Evolutionary conservation across 2,888 invertebrate genomes (phyloP).

Genomic region (Caenorhabditis sp.): DNA sequence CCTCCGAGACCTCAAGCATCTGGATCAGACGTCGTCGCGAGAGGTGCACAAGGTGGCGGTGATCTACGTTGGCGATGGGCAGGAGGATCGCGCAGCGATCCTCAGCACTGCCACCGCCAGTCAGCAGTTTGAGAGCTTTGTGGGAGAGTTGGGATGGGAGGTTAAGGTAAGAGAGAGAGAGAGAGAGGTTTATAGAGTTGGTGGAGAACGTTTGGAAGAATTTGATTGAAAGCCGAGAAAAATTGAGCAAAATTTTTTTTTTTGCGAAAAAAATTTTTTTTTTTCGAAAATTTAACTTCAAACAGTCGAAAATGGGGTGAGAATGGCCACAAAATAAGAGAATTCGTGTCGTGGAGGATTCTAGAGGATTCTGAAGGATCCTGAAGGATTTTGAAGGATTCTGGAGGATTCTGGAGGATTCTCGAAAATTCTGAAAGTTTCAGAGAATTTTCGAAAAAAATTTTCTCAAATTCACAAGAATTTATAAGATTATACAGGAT

Average conservation of each 20-base stretch:
- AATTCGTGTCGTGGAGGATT: not conserved
- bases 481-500: no score
- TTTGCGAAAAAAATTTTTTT: no score
- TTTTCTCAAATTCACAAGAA: no score
- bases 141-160: conserved; percentile 85
- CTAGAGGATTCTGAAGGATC: no score
- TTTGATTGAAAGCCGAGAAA: no score
- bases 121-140: conserved; percentile 91
- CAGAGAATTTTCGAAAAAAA: not conserved
- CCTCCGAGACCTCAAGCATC: conserved; percentile 92
- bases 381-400: no score
- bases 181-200: no score
- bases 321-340: not conserved
- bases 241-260: no score
- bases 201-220: no score
- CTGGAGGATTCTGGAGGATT: no score
- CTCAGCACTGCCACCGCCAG: conserved; percentile 93
- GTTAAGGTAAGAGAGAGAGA: conserved; percentile 84
- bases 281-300: no score
- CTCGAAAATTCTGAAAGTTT: no score
- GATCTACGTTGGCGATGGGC: conserved; percentile 96
- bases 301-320: not conserved
- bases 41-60: conserved; percentile 97
- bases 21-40: conserved; percentile 89
- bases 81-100: conserved; percentile 95